These are phyloP conservation scores for Cyrtonyx montezumae DNA, from an alignment of 2,113 vertebrate genomes.

Conservation along the genomic window DNA sequence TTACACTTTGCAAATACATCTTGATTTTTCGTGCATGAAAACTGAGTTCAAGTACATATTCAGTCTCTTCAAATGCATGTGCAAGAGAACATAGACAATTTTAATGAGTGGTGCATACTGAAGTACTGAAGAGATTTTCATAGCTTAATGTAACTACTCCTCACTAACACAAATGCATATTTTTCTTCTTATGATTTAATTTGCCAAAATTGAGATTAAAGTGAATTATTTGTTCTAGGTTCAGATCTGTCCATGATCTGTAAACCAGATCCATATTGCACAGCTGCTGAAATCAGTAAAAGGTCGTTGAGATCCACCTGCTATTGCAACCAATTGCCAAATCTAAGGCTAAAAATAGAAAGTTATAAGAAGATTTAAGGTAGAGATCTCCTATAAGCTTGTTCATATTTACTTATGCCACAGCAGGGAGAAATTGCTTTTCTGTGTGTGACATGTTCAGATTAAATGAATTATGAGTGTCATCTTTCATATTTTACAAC, in stretches of 20 bases:
- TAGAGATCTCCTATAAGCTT: neutral
- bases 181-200: neutral
- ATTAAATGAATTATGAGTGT: constrained; percentile 44
- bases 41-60: neutral
- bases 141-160: neutral
- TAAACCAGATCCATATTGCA: neutral
- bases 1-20: constrained; percentile 8
- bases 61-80: neutral
- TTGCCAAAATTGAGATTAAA: neutral
- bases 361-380: neutral
- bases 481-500: constrained; percentile 10
- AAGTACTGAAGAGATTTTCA: neutral
- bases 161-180: neutral
- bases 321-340: neutral
- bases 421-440: constrained; percentile 24
- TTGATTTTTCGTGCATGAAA: neutral
- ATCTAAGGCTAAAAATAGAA: neutral
- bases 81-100: neutral
- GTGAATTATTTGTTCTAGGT: neutral
- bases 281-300: neutral
- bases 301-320: neutral
- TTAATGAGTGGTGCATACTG: neutral
- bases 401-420: neutral
- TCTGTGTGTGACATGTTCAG: neutral
- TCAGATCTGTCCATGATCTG: neutral